Percentiles rank a stretch among this genome's conserved stretches.
Conservation (phyloP, 2,888 invertebrate genomes). For the Barypeithes pellucidus region DNA sequence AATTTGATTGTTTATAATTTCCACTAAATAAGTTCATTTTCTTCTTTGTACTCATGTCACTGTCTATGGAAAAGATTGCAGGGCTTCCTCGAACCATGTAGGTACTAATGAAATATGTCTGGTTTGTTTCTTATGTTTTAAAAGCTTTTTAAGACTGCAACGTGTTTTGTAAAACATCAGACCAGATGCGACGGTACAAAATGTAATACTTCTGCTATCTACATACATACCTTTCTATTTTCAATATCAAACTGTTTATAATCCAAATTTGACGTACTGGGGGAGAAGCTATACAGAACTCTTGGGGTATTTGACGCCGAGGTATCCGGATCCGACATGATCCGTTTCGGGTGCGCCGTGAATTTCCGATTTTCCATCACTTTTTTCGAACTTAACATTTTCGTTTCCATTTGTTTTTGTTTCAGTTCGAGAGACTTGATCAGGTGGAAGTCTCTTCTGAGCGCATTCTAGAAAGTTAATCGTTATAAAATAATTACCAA, state of each 20-base stretch:
- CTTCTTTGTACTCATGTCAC: no score
- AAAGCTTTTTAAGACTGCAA: no score
- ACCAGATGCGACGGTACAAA: no score
- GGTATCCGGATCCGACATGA: conserved; percentile 50
- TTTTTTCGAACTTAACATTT: conserved; percentile 13
- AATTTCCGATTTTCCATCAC: conserved; percentile 28
- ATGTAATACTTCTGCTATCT: no score
- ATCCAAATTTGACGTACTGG: conserved; percentile 41
- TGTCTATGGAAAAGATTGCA: no score
- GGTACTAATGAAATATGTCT: no score
- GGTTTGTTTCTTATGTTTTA: no score
- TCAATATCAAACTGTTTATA: conserved; percentile 28
- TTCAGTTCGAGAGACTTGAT: conserved; percentile 23
- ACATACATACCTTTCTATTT: conserved; percentile 53
- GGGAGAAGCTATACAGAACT: conserved; percentile 35
- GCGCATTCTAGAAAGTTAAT: conserved; percentile 24
- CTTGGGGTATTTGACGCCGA: conserved; percentile 47
- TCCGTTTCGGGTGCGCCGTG: conserved; percentile 50
- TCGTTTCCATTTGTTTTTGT: conserved; percentile 32
- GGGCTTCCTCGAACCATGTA: no score
- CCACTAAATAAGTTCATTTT: no score
- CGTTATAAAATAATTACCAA: no score
- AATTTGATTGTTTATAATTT: not conserved
- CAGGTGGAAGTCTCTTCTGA: conserved; percentile 5
- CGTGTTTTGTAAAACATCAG: no score